Conservation (phyloP, 2,888 invertebrate species). For the Heliconius ismenius region DNA sequence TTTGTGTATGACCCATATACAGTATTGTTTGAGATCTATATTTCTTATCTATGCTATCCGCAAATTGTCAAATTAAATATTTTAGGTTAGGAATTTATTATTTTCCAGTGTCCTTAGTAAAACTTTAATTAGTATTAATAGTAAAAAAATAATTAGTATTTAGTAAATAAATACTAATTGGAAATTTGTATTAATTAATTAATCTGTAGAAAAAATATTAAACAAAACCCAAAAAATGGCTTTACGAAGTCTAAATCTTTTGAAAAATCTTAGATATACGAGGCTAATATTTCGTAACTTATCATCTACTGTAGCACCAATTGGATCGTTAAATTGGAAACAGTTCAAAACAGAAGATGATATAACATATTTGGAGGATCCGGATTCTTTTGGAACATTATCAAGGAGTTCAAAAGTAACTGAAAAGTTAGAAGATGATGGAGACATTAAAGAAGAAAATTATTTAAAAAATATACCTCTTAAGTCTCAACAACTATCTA, state of each 20-base stretch:
- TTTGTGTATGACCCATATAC: too few relatives aligned
- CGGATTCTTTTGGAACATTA: constrained; percentile 82
- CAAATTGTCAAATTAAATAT: not conserved
- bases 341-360: constrained; percentile 64
- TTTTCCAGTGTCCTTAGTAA: not conserved
- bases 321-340: constrained; percentile 49
- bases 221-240: constrained; percentile 53
- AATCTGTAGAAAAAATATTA: not conserved
- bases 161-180: not conserved
- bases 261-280: constrained; percentile 52
- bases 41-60: too few relatives aligned
- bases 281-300: constrained; percentile 48
- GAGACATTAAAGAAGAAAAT: constrained; percentile 83
- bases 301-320: constrained; percentile 48
- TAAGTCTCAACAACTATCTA: constrained; percentile 77
- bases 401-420: constrained; percentile 51
- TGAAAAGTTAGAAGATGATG: constrained; percentile 73
- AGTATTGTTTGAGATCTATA: too few relatives aligned
- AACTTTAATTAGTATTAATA: too few relatives aligned
- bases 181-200: not conserved
- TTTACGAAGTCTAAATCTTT: constrained; percentile 54
- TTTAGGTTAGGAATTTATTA: not conserved
- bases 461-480: constrained; percentile 78
- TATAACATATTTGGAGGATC: constrained; percentile 69
- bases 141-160: too few relatives aligned